phyloP scores from a whole-genome alignment of 92 coral and sea anemone species.

The Epizoanthus rinbou region DNA sequence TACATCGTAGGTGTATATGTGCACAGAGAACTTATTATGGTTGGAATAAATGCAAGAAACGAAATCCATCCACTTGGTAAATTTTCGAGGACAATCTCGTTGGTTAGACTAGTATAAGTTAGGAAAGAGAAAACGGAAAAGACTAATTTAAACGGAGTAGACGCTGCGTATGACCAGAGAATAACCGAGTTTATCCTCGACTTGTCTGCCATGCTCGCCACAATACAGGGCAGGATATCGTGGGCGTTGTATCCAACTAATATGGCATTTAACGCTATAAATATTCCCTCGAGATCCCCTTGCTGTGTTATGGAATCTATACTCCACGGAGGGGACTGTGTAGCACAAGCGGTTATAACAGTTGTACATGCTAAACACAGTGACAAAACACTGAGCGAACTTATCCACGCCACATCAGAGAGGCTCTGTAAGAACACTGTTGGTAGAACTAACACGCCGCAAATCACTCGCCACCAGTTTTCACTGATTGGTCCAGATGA shows the following conservation, averaged over 20 bases:
- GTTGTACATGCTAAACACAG: neutral
- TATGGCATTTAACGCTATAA: slow-evolving; percentile 27
- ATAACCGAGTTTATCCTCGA: slow-evolving; percentile 16
- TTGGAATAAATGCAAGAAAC: slow-evolving; percentile 2
- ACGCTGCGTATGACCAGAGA: slow-evolving; percentile 17
- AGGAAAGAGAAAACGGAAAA: slow-evolving; percentile 13
- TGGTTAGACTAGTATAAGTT: slow-evolving; percentile 13
- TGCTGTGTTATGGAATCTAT: slow-evolving; percentile 8
- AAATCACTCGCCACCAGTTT: slow-evolving; percentile 34
- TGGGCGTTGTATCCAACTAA: slow-evolving; percentile 37
- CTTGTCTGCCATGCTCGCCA: slow-evolving; percentile 36
- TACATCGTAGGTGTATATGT: slow-evolving; percentile 27
- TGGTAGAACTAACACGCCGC: slow-evolving; percentile 13
- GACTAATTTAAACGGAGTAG: slow-evolving; percentile 13
- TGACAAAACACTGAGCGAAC: slow-evolving; percentile 5
- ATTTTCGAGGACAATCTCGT: slow-evolving; percentile 18
- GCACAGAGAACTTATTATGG: neutral
- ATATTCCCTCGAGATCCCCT: slow-evolving; percentile 16
- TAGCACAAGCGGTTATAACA: neutral
- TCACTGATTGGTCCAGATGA: neutral
- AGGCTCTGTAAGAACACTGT: slow-evolving; percentile 5
- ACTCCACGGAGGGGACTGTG: neutral
- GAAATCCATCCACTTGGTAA: slow-evolving; percentile 23
- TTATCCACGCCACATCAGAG: slow-evolving; percentile 27
- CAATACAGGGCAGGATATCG: slow-evolving; percentile 33